Evolutionary conservation across 2,888 invertebrate genomes (phyloP).

Genomic region (Scaptomyza caliginosa): DNA sequence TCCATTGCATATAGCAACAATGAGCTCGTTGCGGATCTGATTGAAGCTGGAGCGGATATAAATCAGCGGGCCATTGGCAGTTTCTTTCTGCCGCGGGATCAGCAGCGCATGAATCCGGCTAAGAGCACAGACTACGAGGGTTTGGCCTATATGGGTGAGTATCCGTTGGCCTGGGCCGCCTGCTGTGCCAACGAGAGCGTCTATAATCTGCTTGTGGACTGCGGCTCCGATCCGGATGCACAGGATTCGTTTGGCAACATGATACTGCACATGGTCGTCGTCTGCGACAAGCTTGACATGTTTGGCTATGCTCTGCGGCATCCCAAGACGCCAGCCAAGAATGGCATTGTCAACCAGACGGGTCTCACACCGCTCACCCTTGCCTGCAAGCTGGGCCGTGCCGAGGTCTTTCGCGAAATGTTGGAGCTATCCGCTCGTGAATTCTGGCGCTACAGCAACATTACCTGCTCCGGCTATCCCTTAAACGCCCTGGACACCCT

Average conservation of each 20-base stretch:
- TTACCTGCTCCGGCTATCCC: conserved; percentile 99
- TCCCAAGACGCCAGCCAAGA: conserved; percentile 95
- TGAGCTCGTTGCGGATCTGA: conserved; percentile 95
- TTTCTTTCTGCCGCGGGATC: conserved; percentile 98
- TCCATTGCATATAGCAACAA: conserved; percentile 98
- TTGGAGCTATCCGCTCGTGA: conserved; percentile 96
- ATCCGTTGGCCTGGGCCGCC: conserved; percentile 98
- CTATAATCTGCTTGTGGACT: conserved; percentile 96
- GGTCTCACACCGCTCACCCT: conserved; percentile 97
- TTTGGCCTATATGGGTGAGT: conserved; percentile 98
- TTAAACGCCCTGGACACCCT: conserved; percentile 98
- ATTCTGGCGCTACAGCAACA: conserved; percentile 99
- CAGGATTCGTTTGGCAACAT: conserved; percentile 99
- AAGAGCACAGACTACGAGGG: conserved; percentile 97
- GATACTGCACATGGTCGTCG: conserved; percentile 99
- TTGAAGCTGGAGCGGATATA: conserved; percentile 96
- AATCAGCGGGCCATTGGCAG: conserved; percentile 97
- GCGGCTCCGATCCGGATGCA: conserved; percentile 97
- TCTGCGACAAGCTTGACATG: conserved; percentile 98
- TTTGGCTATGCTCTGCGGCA: conserved; percentile 98
- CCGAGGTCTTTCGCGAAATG: conserved; percentile 99
- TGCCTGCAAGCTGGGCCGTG: conserved; percentile 97
- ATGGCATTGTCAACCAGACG: conserved; percentile 93
- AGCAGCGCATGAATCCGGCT: conserved; percentile 91
- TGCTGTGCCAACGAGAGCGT: conserved; percentile 98